Conservation (phyloP, 2,888 invertebrate species). For the Acronicta aceris region DNA sequence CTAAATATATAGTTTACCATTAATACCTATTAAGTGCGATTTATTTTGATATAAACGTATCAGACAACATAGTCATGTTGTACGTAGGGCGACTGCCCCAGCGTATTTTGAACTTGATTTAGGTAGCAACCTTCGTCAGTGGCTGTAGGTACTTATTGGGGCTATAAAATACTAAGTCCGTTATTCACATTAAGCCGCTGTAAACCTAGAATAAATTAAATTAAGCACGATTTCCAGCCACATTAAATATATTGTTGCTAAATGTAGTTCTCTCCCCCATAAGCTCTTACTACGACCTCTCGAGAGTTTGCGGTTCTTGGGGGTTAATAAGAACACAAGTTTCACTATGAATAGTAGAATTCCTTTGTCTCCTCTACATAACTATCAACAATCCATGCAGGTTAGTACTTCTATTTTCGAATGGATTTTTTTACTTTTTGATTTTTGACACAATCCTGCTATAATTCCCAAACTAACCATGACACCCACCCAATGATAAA, state of each 20-base stretch:
- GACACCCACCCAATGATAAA: too few relatives aligned
- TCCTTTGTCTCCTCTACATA: neutral
- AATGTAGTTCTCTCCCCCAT: conserved; percentile 4
- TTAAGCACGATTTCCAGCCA: neutral
- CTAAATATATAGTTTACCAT: too few relatives aligned
- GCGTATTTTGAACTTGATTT: neutral
- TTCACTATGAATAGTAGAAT: conserved; percentile 7
- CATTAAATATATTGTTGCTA: neutral
- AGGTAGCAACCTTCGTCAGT: neutral
- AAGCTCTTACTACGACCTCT: conserved; percentile 3
- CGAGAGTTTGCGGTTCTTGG: conserved; percentile 4
- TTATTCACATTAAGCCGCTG: neutral
- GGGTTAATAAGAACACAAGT: conserved; percentile 4
- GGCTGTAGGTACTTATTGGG: neutral
- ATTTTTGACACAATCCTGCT: too few relatives aligned
- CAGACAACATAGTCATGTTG: neutral
- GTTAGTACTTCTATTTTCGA: too few relatives aligned
- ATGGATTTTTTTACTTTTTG: too few relatives aligned
- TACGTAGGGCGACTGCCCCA: too few relatives aligned
- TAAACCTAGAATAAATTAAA: conserved; percentile 13
- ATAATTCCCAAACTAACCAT: too few relatives aligned
- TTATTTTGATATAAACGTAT: neutral
- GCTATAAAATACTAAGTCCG: neutral
- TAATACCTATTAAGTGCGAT: too few relatives aligned
- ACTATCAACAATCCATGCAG: too few relatives aligned